These are phyloP conservation scores for Arctia plantaginis DNA, from an alignment of 2,888 invertebrate species.

Conservation along the genomic window DNA sequence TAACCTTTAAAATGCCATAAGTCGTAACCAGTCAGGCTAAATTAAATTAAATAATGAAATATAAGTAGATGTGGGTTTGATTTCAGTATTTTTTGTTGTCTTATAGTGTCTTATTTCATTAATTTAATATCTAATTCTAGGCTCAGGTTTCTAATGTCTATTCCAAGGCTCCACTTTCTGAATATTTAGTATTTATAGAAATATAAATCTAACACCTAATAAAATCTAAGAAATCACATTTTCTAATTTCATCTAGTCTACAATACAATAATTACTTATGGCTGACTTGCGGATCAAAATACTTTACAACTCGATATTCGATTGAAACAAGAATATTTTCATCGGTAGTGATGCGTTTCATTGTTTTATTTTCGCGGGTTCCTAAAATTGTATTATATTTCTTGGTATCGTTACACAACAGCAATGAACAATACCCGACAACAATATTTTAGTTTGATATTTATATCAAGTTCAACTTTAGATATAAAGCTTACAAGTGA, in stretches of 20 bases:
- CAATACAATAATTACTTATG: background rate
- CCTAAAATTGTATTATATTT: conserved; percentile 61
- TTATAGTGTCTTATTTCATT: background rate
- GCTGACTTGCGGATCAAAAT: background rate
- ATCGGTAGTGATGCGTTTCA: conserved; percentile 38
- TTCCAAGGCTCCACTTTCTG: background rate
- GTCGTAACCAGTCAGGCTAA: no score
- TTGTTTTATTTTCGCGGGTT: conserved; percentile 52
- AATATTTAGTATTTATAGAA: background rate
- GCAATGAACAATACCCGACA: conserved; percentile 61
- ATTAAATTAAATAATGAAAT: no score
- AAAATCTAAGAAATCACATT: background rate
- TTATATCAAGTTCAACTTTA: no score
- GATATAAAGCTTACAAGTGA: no score
- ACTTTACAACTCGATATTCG: no score
- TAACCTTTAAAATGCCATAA: no score
- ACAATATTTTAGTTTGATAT: no score
- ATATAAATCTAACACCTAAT: background rate
- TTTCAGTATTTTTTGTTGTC: no score
- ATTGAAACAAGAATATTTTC: no score
- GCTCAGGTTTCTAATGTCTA: background rate
- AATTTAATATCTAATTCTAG: background rate
- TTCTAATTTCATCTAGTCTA: no score
- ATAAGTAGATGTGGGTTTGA: no score
- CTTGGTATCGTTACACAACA: conserved; percentile 60